Base-by-base conservation (phyloP, 2,797 vertebrate species). In the Borostomias antarcticus region DNA sequence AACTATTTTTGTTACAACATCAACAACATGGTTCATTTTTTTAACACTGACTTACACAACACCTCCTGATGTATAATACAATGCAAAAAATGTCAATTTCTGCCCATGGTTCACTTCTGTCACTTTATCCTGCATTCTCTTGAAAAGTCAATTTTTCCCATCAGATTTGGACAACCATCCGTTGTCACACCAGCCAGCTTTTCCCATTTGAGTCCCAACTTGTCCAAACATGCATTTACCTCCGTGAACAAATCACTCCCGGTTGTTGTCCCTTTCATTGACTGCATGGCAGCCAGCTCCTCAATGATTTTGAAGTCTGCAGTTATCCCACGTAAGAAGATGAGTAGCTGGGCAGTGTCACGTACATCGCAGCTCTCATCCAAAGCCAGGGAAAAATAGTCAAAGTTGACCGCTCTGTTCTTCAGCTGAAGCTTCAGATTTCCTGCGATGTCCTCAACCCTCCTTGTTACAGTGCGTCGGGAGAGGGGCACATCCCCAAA, bases 161-260 rank as follows among this genome's bases (percentile, higher is more conserved):
- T 33, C 32, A 33, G 25, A 63, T 74, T 70, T 51, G 48, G 45
- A 69, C 54, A 68, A 43, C 71, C 66, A 23, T 82, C 72, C 0
- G 48, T 64, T 62, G 68, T 76, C 0, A 71, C 68, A 62, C 71
- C 56, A 47, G 32, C 29, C 9, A 71, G 59, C 15, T 51, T 71
- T 28, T 74, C 35, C 75, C 72, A 61, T 52, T 66, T 59, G 17
- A 70, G 8, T 59, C 64, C 50, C 7, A 72, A 23, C 30, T 2
- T 68, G 13, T 67, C 26, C 28, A 61, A 29, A 23, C 68, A 79
- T 58, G 67, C 29, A 62, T 66, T 74, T 65, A 57, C 48, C 58
- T 73, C 71, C 2, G 11, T 59, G 17, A 69, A 74, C 32, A 63
- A 37, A 43, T 73, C 28, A 11, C 61, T 4, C n/a, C 74, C 56